Percentiles rank a stretch among this genome's conserved stretches.
phyloP scores from a whole-genome alignment of 2,113 vertebrate species.

The Solenodon paradoxus region DNA sequence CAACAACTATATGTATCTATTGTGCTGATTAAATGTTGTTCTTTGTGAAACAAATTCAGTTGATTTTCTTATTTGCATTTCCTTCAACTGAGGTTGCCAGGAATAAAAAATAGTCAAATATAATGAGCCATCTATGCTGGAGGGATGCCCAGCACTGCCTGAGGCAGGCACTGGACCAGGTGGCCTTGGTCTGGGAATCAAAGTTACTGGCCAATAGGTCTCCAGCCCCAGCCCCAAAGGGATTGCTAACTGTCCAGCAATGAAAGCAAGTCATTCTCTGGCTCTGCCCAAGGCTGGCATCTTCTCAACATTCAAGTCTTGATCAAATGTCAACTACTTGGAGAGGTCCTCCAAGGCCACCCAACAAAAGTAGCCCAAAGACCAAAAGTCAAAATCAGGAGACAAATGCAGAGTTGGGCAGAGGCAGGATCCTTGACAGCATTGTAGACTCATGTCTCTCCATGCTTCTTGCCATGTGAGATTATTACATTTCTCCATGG shows the following conservation, averaged over 20 bases:
- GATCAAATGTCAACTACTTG: not conserved
- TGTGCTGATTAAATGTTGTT: slow-evolving; percentile 73
- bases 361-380: not conserved
- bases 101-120: slow-evolving; percentile 66
- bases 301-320: not conserved
- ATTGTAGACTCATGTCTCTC: not conserved
- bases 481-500: not conserved
- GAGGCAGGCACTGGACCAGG: slow-evolving; percentile 56
- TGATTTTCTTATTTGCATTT: slow-evolving; percentile 78
- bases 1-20: slow-evolving; percentile 60
- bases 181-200: slow-evolving; percentile 51
- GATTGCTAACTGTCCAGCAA: not conserved
- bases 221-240: not conserved
- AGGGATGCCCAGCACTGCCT: slow-evolving; percentile 67
- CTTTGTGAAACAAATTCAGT: slow-evolving; percentile 73
- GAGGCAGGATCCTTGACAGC: not conserved
- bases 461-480: not conserved
- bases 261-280: not conserved
- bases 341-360: not conserved
- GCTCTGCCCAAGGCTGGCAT: not conserved
- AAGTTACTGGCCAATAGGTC: not conserved
- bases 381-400: not conserved
- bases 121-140: slow-evolving; percentile 65
- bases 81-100: slow-evolving; percentile 72
- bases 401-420: rapidly evolving